Conservation (phyloP, 2,113 vertebrate genomes). For the Microcebus tavaratra region DNA sequence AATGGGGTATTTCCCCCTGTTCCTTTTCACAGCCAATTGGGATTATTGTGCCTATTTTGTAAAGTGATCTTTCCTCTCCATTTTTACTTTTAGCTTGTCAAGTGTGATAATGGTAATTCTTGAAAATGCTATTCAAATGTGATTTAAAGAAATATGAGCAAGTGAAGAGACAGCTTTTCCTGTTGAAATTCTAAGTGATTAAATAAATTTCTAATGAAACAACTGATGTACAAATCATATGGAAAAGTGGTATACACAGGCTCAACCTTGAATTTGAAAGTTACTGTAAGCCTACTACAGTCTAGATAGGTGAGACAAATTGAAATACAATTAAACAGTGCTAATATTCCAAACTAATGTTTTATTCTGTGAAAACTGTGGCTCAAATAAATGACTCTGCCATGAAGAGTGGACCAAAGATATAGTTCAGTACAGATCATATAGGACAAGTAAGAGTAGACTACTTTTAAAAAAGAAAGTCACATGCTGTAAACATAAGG, state of each 20-base stretch:
- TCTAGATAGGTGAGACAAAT: background rate
- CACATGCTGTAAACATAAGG: background rate
- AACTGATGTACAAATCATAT: background rate
- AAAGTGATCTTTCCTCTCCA: background rate
- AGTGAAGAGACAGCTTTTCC: background rate
- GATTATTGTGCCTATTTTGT: background rate
- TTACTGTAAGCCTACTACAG: background rate
- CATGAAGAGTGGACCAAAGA: background rate
- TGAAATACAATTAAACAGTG: background rate
- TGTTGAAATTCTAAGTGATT: slow-evolving; percentile 15
- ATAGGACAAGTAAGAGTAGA: background rate
- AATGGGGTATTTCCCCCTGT: background rate
- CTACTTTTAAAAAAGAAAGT: background rate
- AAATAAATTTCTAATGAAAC: background rate
- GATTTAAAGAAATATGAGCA: background rate
- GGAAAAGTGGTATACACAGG: background rate
- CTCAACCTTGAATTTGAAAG: background rate
- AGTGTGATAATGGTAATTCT: background rate
- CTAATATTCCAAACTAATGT: background rate
- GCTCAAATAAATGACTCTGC: background rate
- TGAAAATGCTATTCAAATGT: background rate
- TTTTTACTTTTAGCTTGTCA: background rate
- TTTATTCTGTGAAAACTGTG: background rate
- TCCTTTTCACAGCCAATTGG: background rate
- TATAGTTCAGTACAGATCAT: background rate